Evolutionary conservation across 2,113 vertebrate species (phyloP), one percentile per base, ranked within the genome.

Genomic region (Amphiprion percula): DNA sequence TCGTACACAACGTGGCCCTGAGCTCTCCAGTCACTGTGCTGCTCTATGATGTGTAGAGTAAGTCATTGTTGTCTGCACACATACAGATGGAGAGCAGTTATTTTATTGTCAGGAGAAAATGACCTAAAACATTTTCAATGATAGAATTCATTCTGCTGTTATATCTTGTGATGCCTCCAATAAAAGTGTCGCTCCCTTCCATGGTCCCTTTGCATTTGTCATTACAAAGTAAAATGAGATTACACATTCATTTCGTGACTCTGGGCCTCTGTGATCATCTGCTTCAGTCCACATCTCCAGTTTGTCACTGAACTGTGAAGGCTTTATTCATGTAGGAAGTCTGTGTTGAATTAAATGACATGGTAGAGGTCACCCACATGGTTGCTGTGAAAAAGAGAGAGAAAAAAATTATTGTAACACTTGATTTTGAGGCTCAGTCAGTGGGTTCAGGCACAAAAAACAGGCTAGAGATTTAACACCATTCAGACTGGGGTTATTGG

Each of bases 21-120:
- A 46, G 55, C 0, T 49, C 64, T 44, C 72, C 69, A 0, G 2
- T 84, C 0, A 65, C 83, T 4, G 55, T 92, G 44, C 56, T 92
- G 47, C 70, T 93, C 4, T 93, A 92, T 33, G 89, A 94, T 4
- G 67, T 92, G 65, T 92, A 87, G 80, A 44, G 16, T 0, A 3
- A 37, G 4, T 41, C 12, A 2, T 28, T 37, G 10, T 1, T 9
- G 5, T 67, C 16, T 49, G 50, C 28, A n/a, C 1, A n/a, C 49
- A 30, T 19, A 9, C 33, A 39, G 49, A 24, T 24, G 8, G 33
- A 37, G 33, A 37, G 33, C 2, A 8, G 10, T 70, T 53, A 2
- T 59, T 14, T 24, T 10, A 28, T 46, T 37, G 10, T 46, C 26
- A 14, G 33, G 33, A 10, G 33, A 37, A 44, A 44, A 44, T 44